Base-by-base conservation (phyloP, 2,797 vertebrate species). In the Cuniculus paca region DNA sequence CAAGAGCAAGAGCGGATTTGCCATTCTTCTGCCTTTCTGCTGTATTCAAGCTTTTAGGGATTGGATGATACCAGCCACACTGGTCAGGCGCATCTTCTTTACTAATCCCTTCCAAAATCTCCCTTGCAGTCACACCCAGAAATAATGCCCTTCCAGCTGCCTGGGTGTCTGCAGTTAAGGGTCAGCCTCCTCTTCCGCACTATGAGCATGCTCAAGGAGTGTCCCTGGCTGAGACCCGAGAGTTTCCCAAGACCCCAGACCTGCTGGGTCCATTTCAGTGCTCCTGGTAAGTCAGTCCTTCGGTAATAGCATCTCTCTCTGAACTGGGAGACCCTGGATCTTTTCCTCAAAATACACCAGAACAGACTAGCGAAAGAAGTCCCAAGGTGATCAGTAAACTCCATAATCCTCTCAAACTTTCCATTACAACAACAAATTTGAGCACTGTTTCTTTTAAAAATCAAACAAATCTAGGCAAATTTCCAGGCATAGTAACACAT, bases 311-410 rank as follows among this genome's bases (percentile, higher is more conserved):
- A 56, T 36, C 36, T 75, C 20, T 50, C 50, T 11, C 31, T 77
- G 61, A 84, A 12, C 58, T 75, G 65, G 24, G 28, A 80, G 26
- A 52, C 26, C 22, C 36, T 56, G 60, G 70, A 8, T 34, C 10
- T 84, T 65, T 85, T 75, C 83, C 54, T 91, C 24, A 81, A 72
- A 92, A 84, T 16, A 82, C 22, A 72, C 24, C 60, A 85, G 84
- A 90, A 26, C 74, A 72, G 48, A 91, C 82, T 92, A 52, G 65
- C 82, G 34, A 82, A 86, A 75, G 22, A 36, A 3, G 17, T 34
- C 78, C 70, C 83, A 82, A 91, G 28, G 36, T 70, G 19, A 28
- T 48, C 54, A 19, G n/a, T 78, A 81, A 85, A 90, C 2, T 82
- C 84, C 61, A 74, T 54, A 60, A 89, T n/a, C 8, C 56, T 80